Conservation (phyloP, 1,140 invertebrate genomes). For the Eueides isabella region DNA sequence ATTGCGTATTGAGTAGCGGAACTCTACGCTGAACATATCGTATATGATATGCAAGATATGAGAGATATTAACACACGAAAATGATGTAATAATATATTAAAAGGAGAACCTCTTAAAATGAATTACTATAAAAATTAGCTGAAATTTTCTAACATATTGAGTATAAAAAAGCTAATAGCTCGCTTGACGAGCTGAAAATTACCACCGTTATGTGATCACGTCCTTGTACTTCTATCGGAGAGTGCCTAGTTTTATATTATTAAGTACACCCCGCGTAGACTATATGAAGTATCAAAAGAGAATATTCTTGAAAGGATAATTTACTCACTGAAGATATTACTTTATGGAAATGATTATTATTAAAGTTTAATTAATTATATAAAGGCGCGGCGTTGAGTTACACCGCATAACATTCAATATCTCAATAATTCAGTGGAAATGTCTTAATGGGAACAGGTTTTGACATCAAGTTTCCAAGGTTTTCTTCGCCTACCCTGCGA, state of each 20-base stretch:
- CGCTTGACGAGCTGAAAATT: background rate
- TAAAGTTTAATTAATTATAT: too few species aligned
- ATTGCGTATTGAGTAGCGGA: too few species aligned
- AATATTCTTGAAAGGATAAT: background rate
- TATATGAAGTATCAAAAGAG: background rate
- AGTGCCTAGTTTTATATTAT: background rate
- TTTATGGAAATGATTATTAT: background rate
- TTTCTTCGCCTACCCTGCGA: too few species aligned
- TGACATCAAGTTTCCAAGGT: too few species aligned
- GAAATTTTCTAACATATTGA: slow-evolving; percentile 4
- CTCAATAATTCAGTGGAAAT: too few species aligned
- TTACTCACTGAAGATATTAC: background rate
- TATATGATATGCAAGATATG: too few species aligned
- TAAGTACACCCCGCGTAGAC: background rate
- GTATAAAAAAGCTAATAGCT: background rate
- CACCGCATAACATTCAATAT: too few species aligned
- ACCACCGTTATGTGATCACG: slow-evolving; percentile 1
- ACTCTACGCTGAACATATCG: too few species aligned
- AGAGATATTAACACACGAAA: too few species aligned
- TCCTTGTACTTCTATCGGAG: slow-evolving; percentile 2
- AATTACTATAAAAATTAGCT: background rate
- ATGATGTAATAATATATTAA: background rate
- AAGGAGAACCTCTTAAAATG: background rate
- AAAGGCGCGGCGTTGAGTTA: too few species aligned
- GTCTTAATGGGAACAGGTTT: too few species aligned